These are phyloP conservation scores for Malurus melanocephalus DNA, from an alignment of 2,113 vertebrate species.

Conservation along the genomic window DNA sequence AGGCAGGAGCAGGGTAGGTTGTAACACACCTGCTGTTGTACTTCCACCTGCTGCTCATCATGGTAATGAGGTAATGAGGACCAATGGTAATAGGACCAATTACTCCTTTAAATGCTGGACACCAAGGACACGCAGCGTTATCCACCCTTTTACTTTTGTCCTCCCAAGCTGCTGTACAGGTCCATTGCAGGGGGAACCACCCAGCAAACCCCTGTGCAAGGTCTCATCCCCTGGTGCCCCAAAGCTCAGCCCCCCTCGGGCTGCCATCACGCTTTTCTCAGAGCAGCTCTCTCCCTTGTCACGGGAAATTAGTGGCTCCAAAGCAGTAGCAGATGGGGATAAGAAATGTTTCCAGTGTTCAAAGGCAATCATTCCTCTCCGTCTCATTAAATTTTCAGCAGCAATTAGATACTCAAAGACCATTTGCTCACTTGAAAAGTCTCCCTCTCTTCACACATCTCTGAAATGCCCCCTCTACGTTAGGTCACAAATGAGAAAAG, in stretches of 20 bases:
- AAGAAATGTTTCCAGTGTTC: neutral
- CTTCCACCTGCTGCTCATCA: fast-evolving
- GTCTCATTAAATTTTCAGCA: slow-evolving; percentile 27
- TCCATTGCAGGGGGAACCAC: fast-evolving
- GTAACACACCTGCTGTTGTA: fast-evolving
- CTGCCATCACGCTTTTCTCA: neutral
- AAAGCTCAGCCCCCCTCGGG: fast-evolving
- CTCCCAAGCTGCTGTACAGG: fast-evolving
- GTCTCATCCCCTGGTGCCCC: neutral
- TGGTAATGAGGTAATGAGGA: no score
- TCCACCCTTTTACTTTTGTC: fast-evolving
- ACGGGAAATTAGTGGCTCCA: fast-evolving
- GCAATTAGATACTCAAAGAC: neutral
- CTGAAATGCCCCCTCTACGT: fast-evolving
- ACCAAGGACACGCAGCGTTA: neutral
- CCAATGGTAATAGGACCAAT: fast-evolving
- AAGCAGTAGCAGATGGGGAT: neutral
- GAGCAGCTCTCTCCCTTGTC: neutral
- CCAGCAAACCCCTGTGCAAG: fast-evolving
- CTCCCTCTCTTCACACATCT: neutral
- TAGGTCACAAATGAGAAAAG: neutral
- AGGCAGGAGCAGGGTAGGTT: neutral
- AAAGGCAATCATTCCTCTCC: neutral
- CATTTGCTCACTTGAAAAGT: neutral
- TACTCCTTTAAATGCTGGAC: fast-evolving